phyloP scores from a whole-genome alignment of 2,113 vertebrate species.

The Mobula birostris region DNA sequence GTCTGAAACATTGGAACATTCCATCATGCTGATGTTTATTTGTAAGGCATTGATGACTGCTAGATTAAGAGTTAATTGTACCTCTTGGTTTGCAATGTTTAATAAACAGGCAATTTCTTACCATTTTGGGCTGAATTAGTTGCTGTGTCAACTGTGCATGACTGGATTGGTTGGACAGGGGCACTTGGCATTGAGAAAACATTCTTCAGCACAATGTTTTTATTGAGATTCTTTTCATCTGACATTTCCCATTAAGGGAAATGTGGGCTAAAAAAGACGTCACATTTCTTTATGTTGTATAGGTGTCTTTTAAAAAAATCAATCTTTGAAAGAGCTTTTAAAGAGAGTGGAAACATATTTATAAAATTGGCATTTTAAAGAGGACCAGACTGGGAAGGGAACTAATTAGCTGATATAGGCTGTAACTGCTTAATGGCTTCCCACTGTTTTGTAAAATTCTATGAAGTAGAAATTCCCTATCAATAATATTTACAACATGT shows the following conservation, averaged over 20 bases:
- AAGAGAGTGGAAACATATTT: background rate
- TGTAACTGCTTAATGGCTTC: background rate
- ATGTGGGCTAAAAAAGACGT: background rate
- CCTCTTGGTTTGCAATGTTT: constrained; percentile 10
- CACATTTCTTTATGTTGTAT: background rate
- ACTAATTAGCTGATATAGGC: background rate
- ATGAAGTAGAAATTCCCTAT: background rate
- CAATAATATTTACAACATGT: background rate
- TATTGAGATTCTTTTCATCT: constrained; percentile 12
- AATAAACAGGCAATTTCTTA: constrained; percentile 12
- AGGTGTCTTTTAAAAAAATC: background rate
- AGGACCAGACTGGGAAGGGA: no score
- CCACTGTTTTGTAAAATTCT: background rate
- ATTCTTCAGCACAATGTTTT: background rate
- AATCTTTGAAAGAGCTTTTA: background rate
- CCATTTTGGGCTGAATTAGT: background rate
- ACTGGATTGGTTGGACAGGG: background rate
- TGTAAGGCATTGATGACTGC: constrained; percentile 33
- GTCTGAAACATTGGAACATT: background rate
- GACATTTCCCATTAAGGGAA: background rate
- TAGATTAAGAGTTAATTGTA: constrained; percentile 21
- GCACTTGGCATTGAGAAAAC: background rate
- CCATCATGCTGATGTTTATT: background rate
- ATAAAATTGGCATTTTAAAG: background rate
- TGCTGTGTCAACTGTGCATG: constrained; percentile 7